A percentile compares a stretch with the other conserved stretches of the same genome.
Conservation (phyloP, 2,113 vertebrate genomes). For the Tragelaphus imberbis region DNA sequence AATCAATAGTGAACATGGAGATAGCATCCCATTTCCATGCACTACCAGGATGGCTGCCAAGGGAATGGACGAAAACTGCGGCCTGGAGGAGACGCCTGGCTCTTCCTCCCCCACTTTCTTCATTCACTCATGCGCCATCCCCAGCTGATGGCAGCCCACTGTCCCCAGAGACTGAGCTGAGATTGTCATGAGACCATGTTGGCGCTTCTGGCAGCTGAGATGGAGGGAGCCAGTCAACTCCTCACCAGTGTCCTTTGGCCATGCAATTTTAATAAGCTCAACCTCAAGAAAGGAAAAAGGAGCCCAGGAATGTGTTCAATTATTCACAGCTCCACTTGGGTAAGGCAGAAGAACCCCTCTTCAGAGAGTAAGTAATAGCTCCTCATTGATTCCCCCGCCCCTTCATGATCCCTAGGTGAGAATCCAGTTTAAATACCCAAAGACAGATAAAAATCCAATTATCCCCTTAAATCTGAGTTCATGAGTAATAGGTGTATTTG, state of each 20-base stretch:
- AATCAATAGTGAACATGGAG: background rate
- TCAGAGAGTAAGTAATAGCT: conserved; percentile 73
- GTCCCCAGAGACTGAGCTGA: background rate
- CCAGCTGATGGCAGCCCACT: background rate
- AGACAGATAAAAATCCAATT: conserved; percentile 40
- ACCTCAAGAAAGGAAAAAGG: conserved; percentile 74
- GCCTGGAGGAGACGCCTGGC: background rate
- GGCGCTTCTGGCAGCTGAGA: conserved; percentile 50
- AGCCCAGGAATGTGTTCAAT: conserved; percentile 75
- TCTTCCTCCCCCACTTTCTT: background rate
- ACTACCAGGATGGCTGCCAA: background rate
- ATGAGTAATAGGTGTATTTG: background rate
- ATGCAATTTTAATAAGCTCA: conserved; percentile 81
- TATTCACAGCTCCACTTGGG: conserved; percentile 75
- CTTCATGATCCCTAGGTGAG: conserved; percentile 28
- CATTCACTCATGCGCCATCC: background rate
- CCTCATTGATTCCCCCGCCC: conserved; percentile 69
- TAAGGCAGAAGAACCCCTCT: conserved; percentile 62
- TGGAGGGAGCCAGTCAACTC: conserved; percentile 50
- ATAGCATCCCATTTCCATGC: background rate
- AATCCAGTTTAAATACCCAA: conserved; percentile 36
- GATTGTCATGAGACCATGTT: background rate
- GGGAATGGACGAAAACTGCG: background rate
- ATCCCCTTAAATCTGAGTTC: conserved; percentile 33
- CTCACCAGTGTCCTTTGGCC: conserved; percentile 28